Evolutionary conservation across 2,888 invertebrate genomes (phyloP).

Genomic region (Eristalinus sepulchralis): DNA sequence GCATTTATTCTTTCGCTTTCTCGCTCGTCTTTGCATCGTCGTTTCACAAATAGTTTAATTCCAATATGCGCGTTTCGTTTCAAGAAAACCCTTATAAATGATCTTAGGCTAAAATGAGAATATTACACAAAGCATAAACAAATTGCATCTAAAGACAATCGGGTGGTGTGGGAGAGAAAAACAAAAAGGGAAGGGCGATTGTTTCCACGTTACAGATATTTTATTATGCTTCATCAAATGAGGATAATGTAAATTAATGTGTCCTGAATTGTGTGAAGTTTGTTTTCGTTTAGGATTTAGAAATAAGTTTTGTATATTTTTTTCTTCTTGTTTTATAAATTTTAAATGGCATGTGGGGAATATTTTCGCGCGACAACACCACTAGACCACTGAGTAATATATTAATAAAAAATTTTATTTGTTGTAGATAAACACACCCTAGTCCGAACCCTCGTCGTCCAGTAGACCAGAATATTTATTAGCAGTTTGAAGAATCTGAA

Average conservation of each 20-base stretch:
- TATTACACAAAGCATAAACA: conserved; percentile 33
- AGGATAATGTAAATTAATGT: conserved; percentile 22
- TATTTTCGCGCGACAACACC: conserved; percentile 47
- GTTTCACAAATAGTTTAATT: conserved; percentile 12
- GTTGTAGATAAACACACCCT: conserved; percentile 54
- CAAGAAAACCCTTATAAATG: conserved; percentile 29
- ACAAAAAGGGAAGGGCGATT: conserved; percentile 22
- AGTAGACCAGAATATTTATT: conserved; percentile 89
- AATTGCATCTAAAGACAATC: conserved; percentile 7
- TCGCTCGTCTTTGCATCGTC: conserved; percentile 22
- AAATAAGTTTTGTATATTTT: conserved; percentile 21
- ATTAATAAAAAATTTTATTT: conserved; percentile 35
- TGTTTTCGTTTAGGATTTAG: conserved; percentile 45
- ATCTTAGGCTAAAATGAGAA: conserved; percentile 43
- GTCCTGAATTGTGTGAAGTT: conserved; percentile 27
- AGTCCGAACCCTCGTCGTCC: conserved; percentile 83
- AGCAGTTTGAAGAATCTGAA: conserved; percentile 87
- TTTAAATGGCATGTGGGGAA: conserved; percentile 61
- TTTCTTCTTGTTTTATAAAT: conserved; percentile 14
- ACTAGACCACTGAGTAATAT: conserved; percentile 62
- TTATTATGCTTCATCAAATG: conserved; percentile 16
- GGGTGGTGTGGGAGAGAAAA: not conserved
- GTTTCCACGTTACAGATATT: conserved; percentile 38
- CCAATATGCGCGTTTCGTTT: conserved; percentile 1
- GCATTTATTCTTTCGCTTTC: conserved; percentile 1